Evolutionary conservation across 2,797 vertebrate genomes (phyloP).

Genomic region (Lacerta agilis): DNA sequence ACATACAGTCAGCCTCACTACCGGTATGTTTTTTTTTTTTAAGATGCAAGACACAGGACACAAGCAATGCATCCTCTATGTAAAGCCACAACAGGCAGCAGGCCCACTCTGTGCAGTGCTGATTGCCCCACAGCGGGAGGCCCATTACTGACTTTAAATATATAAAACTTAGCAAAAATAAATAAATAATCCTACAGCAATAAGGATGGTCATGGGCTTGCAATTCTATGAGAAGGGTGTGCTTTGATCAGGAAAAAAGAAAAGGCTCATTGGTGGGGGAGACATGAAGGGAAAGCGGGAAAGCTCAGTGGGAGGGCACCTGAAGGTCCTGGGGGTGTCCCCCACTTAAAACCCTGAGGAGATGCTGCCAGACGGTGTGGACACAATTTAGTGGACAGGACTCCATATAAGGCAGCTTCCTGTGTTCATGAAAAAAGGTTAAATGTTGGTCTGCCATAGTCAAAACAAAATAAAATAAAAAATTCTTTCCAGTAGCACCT

Average conservation of each 20-base stretch:
- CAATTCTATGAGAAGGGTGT: not conserved
- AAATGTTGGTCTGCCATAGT: too few species aligned
- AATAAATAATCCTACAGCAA: not conserved
- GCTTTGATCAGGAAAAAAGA: not conserved
- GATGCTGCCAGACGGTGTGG: too few species aligned
- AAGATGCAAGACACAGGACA: not conserved
- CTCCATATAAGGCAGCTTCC: too few species aligned
- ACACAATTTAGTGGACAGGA: too few species aligned
- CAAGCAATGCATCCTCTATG: not conserved
- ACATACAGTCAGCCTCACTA: not conserved
- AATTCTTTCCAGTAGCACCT: too few species aligned
- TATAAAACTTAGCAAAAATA: not conserved
- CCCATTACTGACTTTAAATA: not conserved
- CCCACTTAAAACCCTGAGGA: too few species aligned
- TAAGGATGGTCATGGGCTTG: not conserved
- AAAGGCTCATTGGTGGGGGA: too few species aligned
- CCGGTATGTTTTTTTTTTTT: not conserved
- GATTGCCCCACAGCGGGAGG: conserved; percentile 8
- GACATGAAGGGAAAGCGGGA: not conserved
- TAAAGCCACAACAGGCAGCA: not conserved
- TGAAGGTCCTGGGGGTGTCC: too few species aligned
- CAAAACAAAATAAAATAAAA: too few species aligned
- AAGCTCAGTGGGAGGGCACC: too few species aligned
- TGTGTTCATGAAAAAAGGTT: too few species aligned
- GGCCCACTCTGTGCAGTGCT: not conserved